Evolutionary conservation across 2,888 invertebrate species (phyloP).

Genomic region (Machimus atricapillus): DNA sequence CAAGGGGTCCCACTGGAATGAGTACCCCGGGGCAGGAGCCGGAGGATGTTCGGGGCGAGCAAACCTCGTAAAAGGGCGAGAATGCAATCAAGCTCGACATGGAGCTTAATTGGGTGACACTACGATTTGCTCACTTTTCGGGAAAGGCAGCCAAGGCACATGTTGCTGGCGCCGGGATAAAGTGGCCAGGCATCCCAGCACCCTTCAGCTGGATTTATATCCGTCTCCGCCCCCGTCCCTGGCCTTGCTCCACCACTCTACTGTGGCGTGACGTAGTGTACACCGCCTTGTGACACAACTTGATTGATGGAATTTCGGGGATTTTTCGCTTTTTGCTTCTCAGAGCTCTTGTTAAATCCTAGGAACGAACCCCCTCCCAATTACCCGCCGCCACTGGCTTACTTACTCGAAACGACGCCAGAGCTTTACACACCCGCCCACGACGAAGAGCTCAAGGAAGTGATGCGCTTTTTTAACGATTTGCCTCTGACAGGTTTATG

Average conservation of each 20-base stretch:
- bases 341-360: not conserved
- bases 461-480: slow-evolving; percentile 12
- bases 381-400: not conserved
- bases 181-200: not conserved
- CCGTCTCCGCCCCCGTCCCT: not conserved
- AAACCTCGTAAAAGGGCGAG: slow-evolving; percentile 15
- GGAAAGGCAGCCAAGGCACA: not conserved
- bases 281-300: not conserved
- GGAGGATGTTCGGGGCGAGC: not conserved
- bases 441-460: not conserved
- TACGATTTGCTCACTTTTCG: slow-evolving; percentile 24
- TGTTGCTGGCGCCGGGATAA: slow-evolving; percentile 30
- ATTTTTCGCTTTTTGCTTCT: not conserved
- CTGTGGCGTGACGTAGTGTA: not conserved
- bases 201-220: slow-evolving; percentile 18
- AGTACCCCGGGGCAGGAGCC: not conserved
- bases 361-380: not conserved
- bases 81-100: slow-evolving; percentile 35
- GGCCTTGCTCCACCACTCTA: not conserved
- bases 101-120: slow-evolving; percentile 40
- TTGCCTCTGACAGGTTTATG: slow-evolving; percentile 24
- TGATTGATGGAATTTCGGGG: slow-evolving; percentile 27
- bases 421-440: not conserved
- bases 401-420: not conserved
- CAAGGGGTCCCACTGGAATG: not conserved